Evolutionary conservation across 2,797 vertebrate genomes (phyloP), one percentile per base, ranked within the genome.

Genomic region (Parambassis ranga): DNA sequence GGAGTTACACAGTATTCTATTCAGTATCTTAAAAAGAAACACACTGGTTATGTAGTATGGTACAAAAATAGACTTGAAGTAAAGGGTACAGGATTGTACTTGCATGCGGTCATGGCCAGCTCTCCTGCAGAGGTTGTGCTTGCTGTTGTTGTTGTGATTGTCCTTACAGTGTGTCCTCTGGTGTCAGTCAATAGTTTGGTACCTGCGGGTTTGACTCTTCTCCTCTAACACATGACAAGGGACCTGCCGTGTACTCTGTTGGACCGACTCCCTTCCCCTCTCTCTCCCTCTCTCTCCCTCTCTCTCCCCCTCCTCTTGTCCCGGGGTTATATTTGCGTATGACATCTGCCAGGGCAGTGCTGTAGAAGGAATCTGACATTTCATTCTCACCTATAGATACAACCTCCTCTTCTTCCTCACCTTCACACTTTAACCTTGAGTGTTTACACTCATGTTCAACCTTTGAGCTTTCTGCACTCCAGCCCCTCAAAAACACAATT

Each of bases 151-250:
- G 50, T 64, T 44, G 8, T 8, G 38, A 22, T 67, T 30, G 86
- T 85, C 89, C 78, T 84, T 71, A 49, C 46, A 4, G n/a, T 9
- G 26, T 56, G 87, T 87, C 88, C 87, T 90, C 85, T 85, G 78
- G 52, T 77, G 83, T 84, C 83, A 83, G 63, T 87, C 84, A 84
- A 51, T 71, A 53, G 60, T 73, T 78, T 52, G 71, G 37, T 65
- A 75, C 81, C 83, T 52, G 78, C 61, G 50, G 87, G 56, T 88
- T 74, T 74, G 79, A 85, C 66, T 83, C 69, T 8, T 60, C 62
- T 73, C 60, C 59, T 52, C 74, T 31, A 73, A 55, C 69, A 63
- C 79, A 65, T 68, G 72, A 83, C 77, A 60, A 41, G 52, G 50
- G 83, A 75, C 81, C 84, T 1, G 74, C 48, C 33, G 72, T 57